phyloP scores from a whole-genome alignment of 2,888 invertebrate species.

The Thecocarcelia acutangulata region DNA sequence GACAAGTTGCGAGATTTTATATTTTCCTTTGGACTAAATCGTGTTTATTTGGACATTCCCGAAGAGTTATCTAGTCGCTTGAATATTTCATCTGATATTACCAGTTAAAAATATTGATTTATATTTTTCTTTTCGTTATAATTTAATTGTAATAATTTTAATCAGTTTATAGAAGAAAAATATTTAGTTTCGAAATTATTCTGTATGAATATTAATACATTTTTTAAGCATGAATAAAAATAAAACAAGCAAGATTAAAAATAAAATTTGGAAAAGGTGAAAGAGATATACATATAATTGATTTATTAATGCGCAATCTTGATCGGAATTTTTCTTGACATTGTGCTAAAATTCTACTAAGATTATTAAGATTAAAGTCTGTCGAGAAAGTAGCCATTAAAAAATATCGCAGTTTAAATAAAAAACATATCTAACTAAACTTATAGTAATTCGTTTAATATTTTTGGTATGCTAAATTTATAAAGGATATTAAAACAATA shows the following conservation, averaged over 20 bases:
- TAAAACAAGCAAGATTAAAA: too few relatives aligned
- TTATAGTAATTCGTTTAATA: slow-evolving; percentile 23
- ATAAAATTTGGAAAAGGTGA: too few relatives aligned
- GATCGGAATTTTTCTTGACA: too few relatives aligned
- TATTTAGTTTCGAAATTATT: slow-evolving; percentile 26
- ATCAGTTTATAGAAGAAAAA: slow-evolving; percentile 73
- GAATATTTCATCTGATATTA: slow-evolving; percentile 72
- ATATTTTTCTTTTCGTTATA: slow-evolving; percentile 73
- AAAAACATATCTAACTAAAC: background rate
- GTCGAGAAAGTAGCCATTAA: too few relatives aligned
- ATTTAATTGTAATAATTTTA: slow-evolving; percentile 74
- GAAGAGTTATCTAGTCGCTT: slow-evolving; percentile 83
- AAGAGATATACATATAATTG: too few relatives aligned
- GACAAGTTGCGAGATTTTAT: slow-evolving; percentile 86
- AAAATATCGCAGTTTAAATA: too few relatives aligned
- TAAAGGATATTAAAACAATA: slow-evolving; percentile 29
- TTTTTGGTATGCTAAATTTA: slow-evolving; percentile 21
- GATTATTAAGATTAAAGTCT: too few relatives aligned
- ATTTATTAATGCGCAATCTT: too few relatives aligned
- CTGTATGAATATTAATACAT: background rate
- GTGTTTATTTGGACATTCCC: slow-evolving; percentile 91
- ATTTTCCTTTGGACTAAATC: slow-evolving; percentile 85
- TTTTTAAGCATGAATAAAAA: too few relatives aligned
- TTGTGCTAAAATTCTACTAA: too few relatives aligned
- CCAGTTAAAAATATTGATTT: slow-evolving; percentile 62